phyloP scores from a whole-genome alignment of 2,113 vertebrate species.

The Hippocampus guttulatus region DNA sequence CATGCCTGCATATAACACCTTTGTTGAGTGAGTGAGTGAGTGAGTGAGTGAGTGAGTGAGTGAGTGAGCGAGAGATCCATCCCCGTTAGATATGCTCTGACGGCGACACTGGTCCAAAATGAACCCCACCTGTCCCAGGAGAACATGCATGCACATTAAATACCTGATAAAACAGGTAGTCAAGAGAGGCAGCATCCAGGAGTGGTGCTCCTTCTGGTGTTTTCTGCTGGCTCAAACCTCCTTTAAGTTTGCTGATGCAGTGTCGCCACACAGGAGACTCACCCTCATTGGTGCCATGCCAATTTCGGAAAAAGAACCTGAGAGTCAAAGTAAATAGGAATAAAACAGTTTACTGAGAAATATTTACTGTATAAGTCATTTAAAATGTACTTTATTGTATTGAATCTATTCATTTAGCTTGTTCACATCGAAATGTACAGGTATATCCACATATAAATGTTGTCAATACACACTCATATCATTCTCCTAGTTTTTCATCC shows the following conservation, averaged over 20 bases:
- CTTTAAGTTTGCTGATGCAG: constrained; percentile 81
- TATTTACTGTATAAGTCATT: background rate
- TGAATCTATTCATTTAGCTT: too few relatives aligned
- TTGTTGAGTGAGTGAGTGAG: too few relatives aligned
- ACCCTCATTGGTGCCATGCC: constrained; percentile 89
- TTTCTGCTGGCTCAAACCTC: constrained; percentile 69
- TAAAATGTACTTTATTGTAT: background rate
- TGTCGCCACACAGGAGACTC: constrained; percentile 90
- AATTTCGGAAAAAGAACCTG: constrained; percentile 95
- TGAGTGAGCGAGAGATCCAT: too few relatives aligned
- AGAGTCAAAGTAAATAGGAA: background rate
- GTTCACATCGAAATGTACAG: too few relatives aligned
- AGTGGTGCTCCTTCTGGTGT: constrained; percentile 82
- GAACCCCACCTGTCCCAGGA: background rate
- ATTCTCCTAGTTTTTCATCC: too few relatives aligned
- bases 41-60: too few relatives aligned
- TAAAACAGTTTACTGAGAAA: background rate
- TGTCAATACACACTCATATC: too few relatives aligned
- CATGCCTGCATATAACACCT: too few relatives aligned
- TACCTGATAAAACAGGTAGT: constrained; percentile 92
- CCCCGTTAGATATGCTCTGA: background rate
- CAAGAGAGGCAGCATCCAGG: constrained; percentile 82
- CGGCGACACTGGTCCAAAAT: background rate
- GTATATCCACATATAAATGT: too few relatives aligned
- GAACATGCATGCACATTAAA: background rate